These are phyloP conservation scores for Camponotus pennsylvanicus DNA, from an alignment of 1,140 invertebrate species.

Conservation along the genomic window DNA sequence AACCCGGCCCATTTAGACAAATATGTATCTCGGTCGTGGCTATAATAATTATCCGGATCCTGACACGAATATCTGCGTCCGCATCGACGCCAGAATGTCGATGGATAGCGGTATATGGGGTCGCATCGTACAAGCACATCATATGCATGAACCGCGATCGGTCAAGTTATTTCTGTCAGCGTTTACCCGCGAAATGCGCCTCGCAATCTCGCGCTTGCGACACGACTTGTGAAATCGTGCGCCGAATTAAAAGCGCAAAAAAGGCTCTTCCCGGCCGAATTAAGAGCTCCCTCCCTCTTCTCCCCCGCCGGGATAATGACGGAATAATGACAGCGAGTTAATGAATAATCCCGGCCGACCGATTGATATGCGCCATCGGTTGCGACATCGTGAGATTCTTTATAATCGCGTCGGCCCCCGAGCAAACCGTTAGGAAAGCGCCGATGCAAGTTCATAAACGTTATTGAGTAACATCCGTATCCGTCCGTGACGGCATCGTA, in stretches of 20 bases:
- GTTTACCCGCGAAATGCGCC: background rate
- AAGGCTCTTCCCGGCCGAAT: background rate
- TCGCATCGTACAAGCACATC: slow-evolving; percentile 18
- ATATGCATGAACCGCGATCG: slow-evolving; percentile 12
- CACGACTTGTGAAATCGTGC: slow-evolving; percentile 45
- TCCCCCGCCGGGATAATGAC: background rate
- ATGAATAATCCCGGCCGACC: slow-evolving; percentile 12
- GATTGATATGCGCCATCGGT: slow-evolving; percentile 57
- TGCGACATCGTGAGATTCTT: slow-evolving; percentile 49
- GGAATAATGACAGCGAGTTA: slow-evolving; percentile 38
- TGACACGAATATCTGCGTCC: background rate
- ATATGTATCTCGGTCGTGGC: background rate
- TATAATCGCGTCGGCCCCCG: slow-evolving; percentile 40
- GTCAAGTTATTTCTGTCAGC: slow-evolving; percentile 26
- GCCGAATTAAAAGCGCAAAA: slow-evolving; percentile 43
- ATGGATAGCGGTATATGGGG: background rate
- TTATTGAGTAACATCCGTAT: slow-evolving; percentile 53
- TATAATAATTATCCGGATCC: background rate
- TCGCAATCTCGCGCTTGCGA: slow-evolving; percentile 54
- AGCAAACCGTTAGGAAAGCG: slow-evolving; percentile 45
- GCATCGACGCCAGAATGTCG: background rate
- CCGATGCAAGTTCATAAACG: slow-evolving; percentile 53
- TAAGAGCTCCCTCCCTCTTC: background rate
- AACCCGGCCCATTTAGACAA: background rate
- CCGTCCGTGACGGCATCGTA: slow-evolving; percentile 24